Evolutionary conservation across 2,888 invertebrate species (phyloP), one percentile per base, ranked within the genome.

Genomic region (Uloborus plumipes): DNA sequence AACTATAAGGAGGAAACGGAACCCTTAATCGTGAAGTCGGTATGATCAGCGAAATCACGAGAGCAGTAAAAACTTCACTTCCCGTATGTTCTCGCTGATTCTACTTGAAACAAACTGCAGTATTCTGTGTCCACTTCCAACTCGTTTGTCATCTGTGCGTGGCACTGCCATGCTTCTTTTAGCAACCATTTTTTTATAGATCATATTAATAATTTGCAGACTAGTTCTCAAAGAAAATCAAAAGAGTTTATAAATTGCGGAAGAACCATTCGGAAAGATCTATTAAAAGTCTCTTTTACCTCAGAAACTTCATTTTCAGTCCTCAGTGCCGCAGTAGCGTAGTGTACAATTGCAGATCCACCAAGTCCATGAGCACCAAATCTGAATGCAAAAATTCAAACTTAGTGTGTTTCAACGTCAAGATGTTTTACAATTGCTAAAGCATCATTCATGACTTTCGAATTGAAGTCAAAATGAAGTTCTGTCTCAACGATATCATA

Each of bases 301-400:
- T 76, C 81, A 58, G 70, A 59, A 26, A 82, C 72, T 61, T 82
- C 75, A n/a, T 75, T 76, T 58, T 69, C 75, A 16, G 62, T 47
- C 20, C 71, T 71, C 31, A 82, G 64, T 15, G 75, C 62, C 14
- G 75, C 71, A 39, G 74, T 76, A 1, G 76, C 75, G 26, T 49
- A 22, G 47, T 82, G 75, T 11, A 82, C 51, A 14, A 82, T 66
- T 11, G 71, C 72, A 26, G 70, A 53, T 49, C 64, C 75, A 47
- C 59, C 75, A 39, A 75, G 66, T 18, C 71, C 65, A 53, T 61
- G 59, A 7, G 75, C 65, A n/a, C 81, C 75, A 47, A 76, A 82
- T 65, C 81, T 82, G 15, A 13, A 71, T 14, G 51, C 11, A 77
- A 22, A 13, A n/a, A 53, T 7, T 16, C 15, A 55, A 49, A 55